Evolutionary conservation across 2,888 invertebrate genomes (phyloP).

Genomic region (Melanostoma scalare): DNA sequence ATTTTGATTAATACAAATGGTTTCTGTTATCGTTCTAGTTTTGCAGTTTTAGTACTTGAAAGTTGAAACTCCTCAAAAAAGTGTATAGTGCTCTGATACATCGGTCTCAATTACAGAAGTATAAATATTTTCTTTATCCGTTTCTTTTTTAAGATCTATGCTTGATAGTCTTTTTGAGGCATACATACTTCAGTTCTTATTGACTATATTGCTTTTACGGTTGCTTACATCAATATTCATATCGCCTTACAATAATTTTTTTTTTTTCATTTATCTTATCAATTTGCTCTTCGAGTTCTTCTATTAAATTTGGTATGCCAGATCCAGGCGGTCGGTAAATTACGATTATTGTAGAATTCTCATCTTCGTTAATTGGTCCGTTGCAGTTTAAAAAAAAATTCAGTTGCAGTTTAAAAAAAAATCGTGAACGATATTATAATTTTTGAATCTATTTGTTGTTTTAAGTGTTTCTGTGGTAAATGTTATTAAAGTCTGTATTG

Average conservation of each 20-base stretch:
- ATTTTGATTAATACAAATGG: too few species aligned
- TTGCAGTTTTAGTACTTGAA: too few species aligned
- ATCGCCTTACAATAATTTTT: neutral
- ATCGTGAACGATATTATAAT: slow-evolving; percentile 15
- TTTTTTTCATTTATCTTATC: neutral
- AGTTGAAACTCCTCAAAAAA: too few species aligned
- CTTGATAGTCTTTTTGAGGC: too few species aligned
- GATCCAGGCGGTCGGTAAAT: neutral
- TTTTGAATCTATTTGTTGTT: neutral
- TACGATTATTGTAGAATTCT: neutral
- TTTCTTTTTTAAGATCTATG: too few species aligned
- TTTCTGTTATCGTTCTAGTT: too few species aligned
- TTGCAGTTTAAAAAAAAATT: too few species aligned
- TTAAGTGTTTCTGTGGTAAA: neutral
- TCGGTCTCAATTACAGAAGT: too few species aligned
- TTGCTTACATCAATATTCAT: slow-evolving; percentile 1
- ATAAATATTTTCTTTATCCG: too few species aligned
- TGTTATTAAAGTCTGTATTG: neutral
- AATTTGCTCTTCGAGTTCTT: neutral
- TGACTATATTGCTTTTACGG: neutral
- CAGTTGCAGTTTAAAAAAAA: too few species aligned
- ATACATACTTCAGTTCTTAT: neutral
- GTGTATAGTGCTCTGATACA: too few species aligned
- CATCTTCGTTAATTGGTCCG: too few species aligned
- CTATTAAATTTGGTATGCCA: neutral